Evolutionary conservation across 2,113 vertebrate genomes (phyloP), one percentile per base, ranked within the genome.

Genomic region (Grantiella picta): DNA sequence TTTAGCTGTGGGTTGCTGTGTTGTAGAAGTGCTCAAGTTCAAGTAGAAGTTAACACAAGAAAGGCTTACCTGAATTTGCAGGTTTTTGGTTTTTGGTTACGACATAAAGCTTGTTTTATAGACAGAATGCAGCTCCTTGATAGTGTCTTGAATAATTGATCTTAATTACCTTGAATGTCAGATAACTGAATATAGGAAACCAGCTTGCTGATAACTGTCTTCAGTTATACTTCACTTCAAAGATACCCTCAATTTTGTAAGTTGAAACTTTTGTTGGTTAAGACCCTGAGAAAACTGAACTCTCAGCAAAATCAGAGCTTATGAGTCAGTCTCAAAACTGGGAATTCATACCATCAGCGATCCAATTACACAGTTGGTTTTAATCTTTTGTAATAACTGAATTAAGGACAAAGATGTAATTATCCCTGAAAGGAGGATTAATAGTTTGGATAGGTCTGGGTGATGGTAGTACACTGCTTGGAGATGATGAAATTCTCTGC

Each of bases 351-450:
- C n/a, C 44, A 49, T 61, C n/a, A 20, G 18, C 64, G 72, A 91
- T 87, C 78, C 87, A 90, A 50, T 91, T 94, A 88, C 5, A 23
- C 65, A 75, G 31, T 75, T 86, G 61, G 20, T 56, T 92, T 89
- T 89, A 91, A 85, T 95, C 69, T 92, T 63, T 65, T 86, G 59
- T 82, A 90, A 76, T 85, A 90, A 82, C 50, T 72, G 82, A 91
- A 87, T 91, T 82, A 82, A 92, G 83, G 81, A 72, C 45, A 80
- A 87, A 73, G 64, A 89, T 89, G 42, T 87, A 86, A 92, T 89
- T 92, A 72, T 75, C 50, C 7, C 73, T 82, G 79, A 72, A 77
- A 68, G 50, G 42, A 84, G 66, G n/a, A 69, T 85, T 91, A 82
- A 65, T 89, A 76, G 25, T 84, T 52, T 86, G 72, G 23, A 24